phyloP scores from a whole-genome alignment of 2,797 vertebrate genomes.

The Poliocrania exsul region DNA sequence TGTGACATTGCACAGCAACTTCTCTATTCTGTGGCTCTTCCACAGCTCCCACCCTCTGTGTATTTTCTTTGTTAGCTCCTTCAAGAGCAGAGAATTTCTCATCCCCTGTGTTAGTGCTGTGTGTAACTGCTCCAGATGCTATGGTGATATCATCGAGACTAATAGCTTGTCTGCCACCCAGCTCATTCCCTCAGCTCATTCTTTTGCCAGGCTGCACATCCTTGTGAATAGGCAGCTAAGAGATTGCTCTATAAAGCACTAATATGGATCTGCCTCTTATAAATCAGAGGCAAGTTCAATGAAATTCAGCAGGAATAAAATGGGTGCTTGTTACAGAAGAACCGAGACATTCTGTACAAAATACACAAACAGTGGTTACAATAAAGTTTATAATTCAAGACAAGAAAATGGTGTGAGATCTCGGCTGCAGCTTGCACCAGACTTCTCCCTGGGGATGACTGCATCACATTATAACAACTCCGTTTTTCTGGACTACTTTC shows the following conservation, averaged over 20 bases:
- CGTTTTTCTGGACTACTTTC: slow-evolving; percentile 35
- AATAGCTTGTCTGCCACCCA: slow-evolving; percentile 17
- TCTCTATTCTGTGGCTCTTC: not conserved
- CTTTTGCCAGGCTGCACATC: slow-evolving; percentile 7
- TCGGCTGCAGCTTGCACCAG: not conserved
- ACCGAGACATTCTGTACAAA: not conserved
- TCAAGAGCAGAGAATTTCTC: not conserved
- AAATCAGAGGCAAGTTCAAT: not conserved
- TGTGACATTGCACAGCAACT: not conserved
- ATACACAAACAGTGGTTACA: not conserved
- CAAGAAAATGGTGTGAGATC: not conserved
- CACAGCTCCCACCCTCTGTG: not conserved
- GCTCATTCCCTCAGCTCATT: slow-evolving; percentile 10
- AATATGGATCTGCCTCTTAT: slow-evolving; percentile 2
- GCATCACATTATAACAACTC: not conserved
- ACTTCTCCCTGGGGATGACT: not conserved
- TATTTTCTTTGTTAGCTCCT: slow-evolving; percentile 9
- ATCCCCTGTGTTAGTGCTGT: not conserved
- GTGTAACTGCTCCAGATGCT: not conserved
- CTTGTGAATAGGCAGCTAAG: not conserved
- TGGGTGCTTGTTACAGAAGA: not conserved
- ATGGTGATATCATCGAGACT: not conserved
- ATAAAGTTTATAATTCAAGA: not conserved
- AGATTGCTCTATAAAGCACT: slow-evolving; percentile 1
- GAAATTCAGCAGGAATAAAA: slow-evolving; percentile 13